phyloP scores from a whole-genome alignment of 2,113 vertebrate species.

The Microtus montanus region DNA sequence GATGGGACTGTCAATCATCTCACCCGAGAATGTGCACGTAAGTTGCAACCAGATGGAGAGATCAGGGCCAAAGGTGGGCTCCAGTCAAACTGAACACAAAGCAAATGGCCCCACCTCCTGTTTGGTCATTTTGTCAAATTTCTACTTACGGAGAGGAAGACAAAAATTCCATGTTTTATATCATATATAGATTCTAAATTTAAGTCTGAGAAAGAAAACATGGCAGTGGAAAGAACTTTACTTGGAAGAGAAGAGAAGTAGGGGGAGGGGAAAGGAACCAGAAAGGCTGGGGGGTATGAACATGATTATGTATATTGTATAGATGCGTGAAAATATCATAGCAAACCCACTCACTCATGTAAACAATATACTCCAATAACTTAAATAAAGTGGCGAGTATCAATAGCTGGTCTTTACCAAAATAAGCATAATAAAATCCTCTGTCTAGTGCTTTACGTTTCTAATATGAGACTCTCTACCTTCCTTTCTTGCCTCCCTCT shows the following conservation, averaged over 20 bases:
- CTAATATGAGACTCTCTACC: neutral
- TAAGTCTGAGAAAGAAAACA: too few relatives aligned
- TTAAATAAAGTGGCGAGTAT: neutral
- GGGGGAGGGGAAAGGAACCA: too few relatives aligned
- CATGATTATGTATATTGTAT: neutral
- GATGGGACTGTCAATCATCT: neutral
- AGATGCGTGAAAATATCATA: neutral
- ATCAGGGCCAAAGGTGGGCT: neutral
- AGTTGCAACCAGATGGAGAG: neutral
- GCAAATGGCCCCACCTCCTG: neutral
- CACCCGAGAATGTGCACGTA: neutral
- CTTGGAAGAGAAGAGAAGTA: neutral
- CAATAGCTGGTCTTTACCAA: neutral
- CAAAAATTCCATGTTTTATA: neutral
- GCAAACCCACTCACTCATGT: neutral
- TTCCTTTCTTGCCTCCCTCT: neutral
- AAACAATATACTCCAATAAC: neutral
- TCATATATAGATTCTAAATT: neutral
- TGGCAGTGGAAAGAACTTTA: neutral
- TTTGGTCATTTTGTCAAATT: neutral
- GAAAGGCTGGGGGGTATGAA: too few relatives aligned
- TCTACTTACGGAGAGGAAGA: neutral
- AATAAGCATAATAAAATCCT: neutral
- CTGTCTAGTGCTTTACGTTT: neutral
- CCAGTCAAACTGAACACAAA: neutral